phyloP scores from a whole-genome alignment of 1,140 invertebrate genomes.

The Drosophila rhopaloa region DNA sequence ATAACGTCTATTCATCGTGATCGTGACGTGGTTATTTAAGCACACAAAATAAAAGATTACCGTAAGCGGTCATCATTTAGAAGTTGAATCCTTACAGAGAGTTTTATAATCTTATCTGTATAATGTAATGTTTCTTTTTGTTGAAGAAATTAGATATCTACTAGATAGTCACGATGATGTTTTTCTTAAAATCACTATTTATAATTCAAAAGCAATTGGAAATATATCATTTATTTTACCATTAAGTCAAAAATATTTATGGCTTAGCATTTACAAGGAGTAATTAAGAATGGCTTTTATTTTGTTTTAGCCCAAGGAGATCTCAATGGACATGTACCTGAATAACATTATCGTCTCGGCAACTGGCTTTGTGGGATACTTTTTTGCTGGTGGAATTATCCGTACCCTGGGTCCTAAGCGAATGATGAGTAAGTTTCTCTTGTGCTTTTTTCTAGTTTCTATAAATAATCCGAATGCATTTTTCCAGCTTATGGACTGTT shows the following conservation, averaged over 20 bases:
- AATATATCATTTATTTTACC: too few species aligned
- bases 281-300: too few species aligned
- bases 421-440: conserved; percentile 73
- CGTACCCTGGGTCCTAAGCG: conserved; percentile 85
- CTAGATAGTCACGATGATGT: too few species aligned
- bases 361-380: conserved; percentile 85
- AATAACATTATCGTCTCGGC: conserved; percentile 86
- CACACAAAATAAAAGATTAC: conserved; percentile 2
- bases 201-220: too few species aligned
- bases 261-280: too few species aligned
- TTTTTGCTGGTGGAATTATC: conserved; percentile 85
- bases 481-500: conserved; percentile 80
- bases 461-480: neutral
- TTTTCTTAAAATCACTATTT: too few species aligned
- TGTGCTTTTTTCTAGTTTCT: neutral
- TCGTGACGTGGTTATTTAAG: conserved; percentile 9
- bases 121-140: neutral
- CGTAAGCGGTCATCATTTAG: neutral
- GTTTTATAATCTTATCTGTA: neutral
- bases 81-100: neutral
- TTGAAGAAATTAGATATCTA: too few species aligned
- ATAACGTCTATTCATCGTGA: conserved; percentile 13
- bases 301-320: conserved; percentile 47
- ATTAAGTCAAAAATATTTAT: too few species aligned
- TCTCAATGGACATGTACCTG: conserved; percentile 86